Conservation (phyloP, 2,888 invertebrate species). For the Athalia circularis region DNA sequence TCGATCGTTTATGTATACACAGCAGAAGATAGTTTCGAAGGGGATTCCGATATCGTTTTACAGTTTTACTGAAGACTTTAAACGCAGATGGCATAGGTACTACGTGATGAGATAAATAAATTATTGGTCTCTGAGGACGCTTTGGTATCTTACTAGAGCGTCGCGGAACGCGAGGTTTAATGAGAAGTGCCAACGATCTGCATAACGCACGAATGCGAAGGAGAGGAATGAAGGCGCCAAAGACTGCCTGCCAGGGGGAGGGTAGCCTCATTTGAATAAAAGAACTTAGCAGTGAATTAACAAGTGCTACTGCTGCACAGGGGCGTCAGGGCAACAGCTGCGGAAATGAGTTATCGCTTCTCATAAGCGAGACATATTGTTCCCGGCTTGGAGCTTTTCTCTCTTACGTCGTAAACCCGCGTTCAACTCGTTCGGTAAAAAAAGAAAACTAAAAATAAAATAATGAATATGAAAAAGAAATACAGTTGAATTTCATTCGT, state of each 20-base stretch:
- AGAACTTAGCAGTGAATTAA: constrained; percentile 55
- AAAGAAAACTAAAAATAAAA: background rate
- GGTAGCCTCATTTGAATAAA: constrained; percentile 66
- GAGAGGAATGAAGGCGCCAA: constrained; percentile 64
- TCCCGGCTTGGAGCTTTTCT: constrained; percentile 22
- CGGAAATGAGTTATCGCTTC: constrained; percentile 60
- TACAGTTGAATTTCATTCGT: constrained; percentile 35
- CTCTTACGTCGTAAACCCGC: constrained; percentile 24
- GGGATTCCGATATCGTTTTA: background rate
- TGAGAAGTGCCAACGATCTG: constrained; percentile 56
- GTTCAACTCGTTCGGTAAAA: constrained; percentile 22
- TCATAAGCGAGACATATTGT: constrained; percentile 54
- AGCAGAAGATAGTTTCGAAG: background rate
- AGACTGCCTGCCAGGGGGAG: constrained; percentile 53
- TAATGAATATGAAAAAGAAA: background rate
- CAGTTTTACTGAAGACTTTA: background rate
- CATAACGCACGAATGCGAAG: constrained; percentile 65
- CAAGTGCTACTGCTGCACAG: constrained; percentile 44
- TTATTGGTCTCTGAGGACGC: constrained; percentile 34
- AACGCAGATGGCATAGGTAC: background rate
- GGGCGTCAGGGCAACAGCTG: constrained; percentile 48
- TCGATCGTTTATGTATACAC: no score
- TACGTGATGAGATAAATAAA: constrained; percentile 26
- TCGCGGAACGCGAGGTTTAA: constrained; percentile 15
- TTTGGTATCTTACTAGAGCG: constrained; percentile 12